phyloP scores from a whole-genome alignment of 1,140 invertebrate genomes.

The Lysiphlebus fabarum region DNA sequence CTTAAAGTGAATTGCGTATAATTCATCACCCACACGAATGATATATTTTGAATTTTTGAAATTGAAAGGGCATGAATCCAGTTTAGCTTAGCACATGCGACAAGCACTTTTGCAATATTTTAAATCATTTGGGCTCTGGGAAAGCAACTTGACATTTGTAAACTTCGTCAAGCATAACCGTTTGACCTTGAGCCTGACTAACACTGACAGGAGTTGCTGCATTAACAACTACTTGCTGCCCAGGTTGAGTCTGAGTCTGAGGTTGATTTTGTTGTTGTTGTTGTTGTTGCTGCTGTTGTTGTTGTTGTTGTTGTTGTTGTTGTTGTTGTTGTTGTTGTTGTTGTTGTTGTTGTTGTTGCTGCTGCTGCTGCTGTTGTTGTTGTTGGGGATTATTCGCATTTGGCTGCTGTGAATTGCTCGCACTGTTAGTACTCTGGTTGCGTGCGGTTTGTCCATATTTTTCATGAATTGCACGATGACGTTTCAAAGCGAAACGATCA shows the following conservation, averaged over 20 bases:
- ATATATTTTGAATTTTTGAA: too few species aligned
- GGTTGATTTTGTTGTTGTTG: slow-evolving; percentile 27
- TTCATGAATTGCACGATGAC: slow-evolving; percentile 74
- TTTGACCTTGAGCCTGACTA: slow-evolving; percentile 49
- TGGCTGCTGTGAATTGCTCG: slow-evolving; percentile 45
- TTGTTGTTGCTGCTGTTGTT: slow-evolving; percentile 19
- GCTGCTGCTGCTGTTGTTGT: slow-evolving; percentile 41
- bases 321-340: slow-evolving; percentile 27
- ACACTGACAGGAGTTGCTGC: slow-evolving; percentile 51
- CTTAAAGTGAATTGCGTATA: too few species aligned
- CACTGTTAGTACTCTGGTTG: slow-evolving; percentile 47
- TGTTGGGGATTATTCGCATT: slow-evolving; percentile 47
- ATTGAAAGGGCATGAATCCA: too few species aligned
- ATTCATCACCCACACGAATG: too few species aligned
- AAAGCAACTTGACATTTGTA: slow-evolving; percentile 59
- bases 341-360: slow-evolving; percentile 35
- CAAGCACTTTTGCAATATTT: slow-evolving; percentile 38
- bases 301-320: background rate
- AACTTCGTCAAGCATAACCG: slow-evolving; percentile 54
- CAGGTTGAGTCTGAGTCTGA: slow-evolving; percentile 42
- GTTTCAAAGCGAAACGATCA: slow-evolving; percentile 74
- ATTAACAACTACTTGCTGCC: slow-evolving; percentile 51
- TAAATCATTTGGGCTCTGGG: slow-evolving; percentile 55
- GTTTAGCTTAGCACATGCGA: slow-evolving; percentile 33
- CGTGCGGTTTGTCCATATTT: slow-evolving; percentile 65